These are phyloP conservation scores for Lycocorax pyrrhopterus DNA, from an alignment of 2,113 vertebrate genomes.

Conservation along the genomic window DNA sequence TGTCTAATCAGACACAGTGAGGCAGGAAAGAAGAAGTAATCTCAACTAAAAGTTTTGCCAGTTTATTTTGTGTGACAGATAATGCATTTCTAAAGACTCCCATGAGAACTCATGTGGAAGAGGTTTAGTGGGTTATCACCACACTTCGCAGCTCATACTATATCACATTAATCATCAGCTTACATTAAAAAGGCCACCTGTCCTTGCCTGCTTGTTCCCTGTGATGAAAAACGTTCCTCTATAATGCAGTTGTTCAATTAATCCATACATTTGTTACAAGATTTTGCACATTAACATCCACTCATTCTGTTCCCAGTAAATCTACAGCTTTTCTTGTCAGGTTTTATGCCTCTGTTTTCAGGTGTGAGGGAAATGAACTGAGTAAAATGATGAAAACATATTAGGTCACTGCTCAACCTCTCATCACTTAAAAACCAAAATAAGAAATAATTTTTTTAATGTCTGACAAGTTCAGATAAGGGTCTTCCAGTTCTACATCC, in stretches of 20 bases:
- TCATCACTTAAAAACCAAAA: neutral
- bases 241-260: conserved; percentile 15
- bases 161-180: conserved; percentile 38
- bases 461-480: neutral
- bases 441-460: neutral
- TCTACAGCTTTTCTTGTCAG: neutral
- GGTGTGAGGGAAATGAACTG: neutral
- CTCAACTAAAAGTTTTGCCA: neutral
- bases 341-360: neutral
- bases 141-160: neutral
- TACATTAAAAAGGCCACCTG: conserved; percentile 41
- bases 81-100: conserved; percentile 7
- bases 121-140: neutral
- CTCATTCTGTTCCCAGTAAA: neutral
- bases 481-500: neutral
- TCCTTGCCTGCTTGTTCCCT: neutral
- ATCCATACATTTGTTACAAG: conserved; percentile 4
- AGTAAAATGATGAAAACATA: fast-evolving
- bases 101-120: neutral
- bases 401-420: neutral
- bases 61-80: conserved; percentile 8
- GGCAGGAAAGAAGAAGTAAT: neutral
- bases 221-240: neutral
- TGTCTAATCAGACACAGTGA: neutral
- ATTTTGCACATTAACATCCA: conserved; percentile 12